Conservation (phyloP, 2,888 invertebrate species). For the Tanytarsus gracilentus region DNA sequence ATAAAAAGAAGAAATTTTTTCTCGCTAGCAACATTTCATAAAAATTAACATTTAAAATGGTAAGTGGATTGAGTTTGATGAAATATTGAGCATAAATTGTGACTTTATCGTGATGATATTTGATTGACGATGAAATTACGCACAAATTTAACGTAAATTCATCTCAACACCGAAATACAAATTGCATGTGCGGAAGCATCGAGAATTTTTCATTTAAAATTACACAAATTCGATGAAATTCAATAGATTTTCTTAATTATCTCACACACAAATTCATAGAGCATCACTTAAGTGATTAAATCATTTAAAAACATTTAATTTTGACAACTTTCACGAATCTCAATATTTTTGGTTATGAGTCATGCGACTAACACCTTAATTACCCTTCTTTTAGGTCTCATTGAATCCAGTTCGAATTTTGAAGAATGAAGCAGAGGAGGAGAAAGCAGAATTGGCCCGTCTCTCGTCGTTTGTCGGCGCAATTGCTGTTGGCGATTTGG, state of each 20-base stretch:
- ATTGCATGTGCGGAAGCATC: conserved; percentile 23
- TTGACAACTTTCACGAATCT: background rate
- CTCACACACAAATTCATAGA: background rate
- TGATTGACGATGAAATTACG: no score
- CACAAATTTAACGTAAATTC: no score
- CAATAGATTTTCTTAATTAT: background rate
- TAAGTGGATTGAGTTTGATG: no score
- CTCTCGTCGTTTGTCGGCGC: conserved; percentile 97
- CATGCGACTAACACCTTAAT: background rate
- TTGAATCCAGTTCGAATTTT: conserved; percentile 90
- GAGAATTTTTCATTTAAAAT: conserved; percentile 14
- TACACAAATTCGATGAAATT: background rate
- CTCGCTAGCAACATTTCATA: no score
- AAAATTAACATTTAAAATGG: no score
- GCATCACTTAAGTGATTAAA: no score
- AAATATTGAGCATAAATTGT: no score
- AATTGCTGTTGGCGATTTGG: conserved; percentile 95
- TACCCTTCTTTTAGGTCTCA: conserved; percentile 54
- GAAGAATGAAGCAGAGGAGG: conserved; percentile 94
- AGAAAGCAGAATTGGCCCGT: conserved; percentile 93
- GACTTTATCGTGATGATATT: no score
- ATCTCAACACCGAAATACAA: no score
- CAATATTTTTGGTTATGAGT: conserved; percentile 13
- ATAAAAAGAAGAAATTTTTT: no score
- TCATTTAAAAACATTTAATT: no score